A percentile compares a stretch with the other conserved stretches of the same genome.
Evolutionary conservation across 2,797 vertebrate genomes (phyloP).

Genomic region (Myotis daubentonii): DNA sequence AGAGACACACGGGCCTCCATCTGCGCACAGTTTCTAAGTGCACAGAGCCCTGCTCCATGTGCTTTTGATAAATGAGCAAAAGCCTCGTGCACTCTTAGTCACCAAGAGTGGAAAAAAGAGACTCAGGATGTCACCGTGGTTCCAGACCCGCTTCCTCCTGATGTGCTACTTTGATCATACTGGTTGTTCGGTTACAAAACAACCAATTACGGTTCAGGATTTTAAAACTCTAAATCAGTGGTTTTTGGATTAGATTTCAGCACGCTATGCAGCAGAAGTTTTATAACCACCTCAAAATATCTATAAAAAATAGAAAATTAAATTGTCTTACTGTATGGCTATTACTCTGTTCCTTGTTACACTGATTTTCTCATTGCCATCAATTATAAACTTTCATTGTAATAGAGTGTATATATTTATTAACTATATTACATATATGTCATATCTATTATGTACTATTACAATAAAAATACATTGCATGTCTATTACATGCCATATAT

Average conservation of each 20-base stretch:
- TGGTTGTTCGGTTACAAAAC: slow-evolving; percentile 1
- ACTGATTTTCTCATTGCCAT: neutral
- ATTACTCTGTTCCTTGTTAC: neutral
- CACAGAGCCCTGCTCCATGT: neutral
- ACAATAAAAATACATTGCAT: neutral
- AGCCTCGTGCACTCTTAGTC: neutral
- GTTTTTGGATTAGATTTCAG: slow-evolving; percentile 39
- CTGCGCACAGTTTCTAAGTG: neutral
- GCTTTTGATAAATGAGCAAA: neutral
- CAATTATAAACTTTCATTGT: slow-evolving; percentile 30
- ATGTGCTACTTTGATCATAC: neutral
- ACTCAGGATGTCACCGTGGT: neutral
- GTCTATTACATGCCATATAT: neutral
- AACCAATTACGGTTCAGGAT: neutral
- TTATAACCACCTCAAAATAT: slow-evolving; percentile 24
- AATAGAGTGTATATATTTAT: neutral
- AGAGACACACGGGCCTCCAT: neutral
- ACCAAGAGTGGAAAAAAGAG: neutral
- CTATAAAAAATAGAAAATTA: slow-evolving; percentile 45
- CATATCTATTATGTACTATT: neutral
- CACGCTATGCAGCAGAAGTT: slow-evolving; percentile 28
- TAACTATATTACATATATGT: neutral
- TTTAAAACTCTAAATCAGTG: neutral
- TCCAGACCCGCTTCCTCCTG: neutral
- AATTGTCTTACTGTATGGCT: neutral